A percentile compares a stretch with the other conserved stretches of the same genome.
Conservation (phyloP, 2,888 invertebrate species). For the Limnephilus rhombicus region DNA sequence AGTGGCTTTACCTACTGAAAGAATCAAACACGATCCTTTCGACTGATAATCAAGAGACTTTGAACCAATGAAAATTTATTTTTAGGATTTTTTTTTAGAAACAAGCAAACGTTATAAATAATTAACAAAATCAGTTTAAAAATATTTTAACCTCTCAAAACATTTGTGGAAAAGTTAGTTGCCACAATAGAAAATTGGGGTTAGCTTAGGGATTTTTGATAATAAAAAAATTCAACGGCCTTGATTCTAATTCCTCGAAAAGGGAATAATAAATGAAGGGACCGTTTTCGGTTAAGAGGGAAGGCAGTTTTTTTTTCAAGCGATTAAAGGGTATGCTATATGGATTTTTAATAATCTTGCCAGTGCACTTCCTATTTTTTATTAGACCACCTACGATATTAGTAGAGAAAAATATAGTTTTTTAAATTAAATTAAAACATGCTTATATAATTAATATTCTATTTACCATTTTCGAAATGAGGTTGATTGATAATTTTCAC, state of each 20-base stretch:
- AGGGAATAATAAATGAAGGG: background rate
- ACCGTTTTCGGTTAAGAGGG: background rate
- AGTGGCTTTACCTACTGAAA: no score
- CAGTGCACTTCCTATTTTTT: no score
- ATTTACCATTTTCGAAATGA: conserved; percentile 8
- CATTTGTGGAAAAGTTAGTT: background rate
- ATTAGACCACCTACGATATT: no score
- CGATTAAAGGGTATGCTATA: no score
- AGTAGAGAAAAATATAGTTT: background rate
- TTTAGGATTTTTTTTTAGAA: background rate
- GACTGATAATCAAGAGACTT: no score
- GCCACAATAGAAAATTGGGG: background rate
- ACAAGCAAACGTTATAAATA: background rate
- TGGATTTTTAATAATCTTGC: background rate
- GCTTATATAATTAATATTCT: background rate
- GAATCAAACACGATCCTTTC: no score
- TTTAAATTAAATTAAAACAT: background rate
- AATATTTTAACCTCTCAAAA: background rate
- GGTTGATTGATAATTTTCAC: background rate
- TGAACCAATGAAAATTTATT: no score
- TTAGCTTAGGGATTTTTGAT: background rate
- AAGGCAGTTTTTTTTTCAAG: background rate
- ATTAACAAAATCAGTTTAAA: background rate
- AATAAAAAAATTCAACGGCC: background rate
- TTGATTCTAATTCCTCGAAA: background rate